Conservation (phyloP, 2,888 invertebrate genomes). For the Trichacis sp. region DNA sequence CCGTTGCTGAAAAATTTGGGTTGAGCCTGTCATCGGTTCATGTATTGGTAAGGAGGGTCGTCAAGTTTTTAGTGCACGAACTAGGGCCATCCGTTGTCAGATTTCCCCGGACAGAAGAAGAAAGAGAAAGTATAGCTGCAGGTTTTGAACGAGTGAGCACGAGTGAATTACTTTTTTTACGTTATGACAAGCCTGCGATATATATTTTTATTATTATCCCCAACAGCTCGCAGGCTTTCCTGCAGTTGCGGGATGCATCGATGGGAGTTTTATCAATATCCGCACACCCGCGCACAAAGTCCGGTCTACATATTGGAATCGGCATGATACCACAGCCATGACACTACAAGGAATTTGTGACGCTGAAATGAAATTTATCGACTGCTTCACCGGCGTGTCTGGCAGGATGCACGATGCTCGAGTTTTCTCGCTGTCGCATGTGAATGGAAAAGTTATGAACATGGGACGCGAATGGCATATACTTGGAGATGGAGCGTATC, state of each 20-base stretch:
- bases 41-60: too few species aligned
- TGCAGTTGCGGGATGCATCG: not conserved
- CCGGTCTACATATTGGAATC: not conserved
- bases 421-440: not conserved
- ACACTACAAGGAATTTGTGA: slow-evolving; percentile 1
- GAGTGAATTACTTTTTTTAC: too few species aligned
- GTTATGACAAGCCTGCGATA: too few species aligned
- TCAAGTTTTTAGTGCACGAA: too few species aligned
- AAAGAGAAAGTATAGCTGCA: too few species aligned
- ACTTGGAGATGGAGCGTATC: slow-evolving; percentile 52
- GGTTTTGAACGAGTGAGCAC: too few species aligned
- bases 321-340: not conserved
- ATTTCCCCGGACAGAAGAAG: too few species aligned
- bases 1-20: too few species aligned
- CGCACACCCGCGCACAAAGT: not conserved
- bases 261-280: not conserved
- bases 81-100: too few species aligned
- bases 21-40: too few species aligned
- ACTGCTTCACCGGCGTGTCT: not conserved
- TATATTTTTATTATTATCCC: too few species aligned
- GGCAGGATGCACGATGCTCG: not conserved
- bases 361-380: not conserved
- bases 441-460: not conserved
- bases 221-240: not conserved
- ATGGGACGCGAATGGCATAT: slow-evolving; percentile 26